phyloP scores from a whole-genome alignment of 1,140 invertebrate genomes.

The Bemisia tabaci region DNA sequence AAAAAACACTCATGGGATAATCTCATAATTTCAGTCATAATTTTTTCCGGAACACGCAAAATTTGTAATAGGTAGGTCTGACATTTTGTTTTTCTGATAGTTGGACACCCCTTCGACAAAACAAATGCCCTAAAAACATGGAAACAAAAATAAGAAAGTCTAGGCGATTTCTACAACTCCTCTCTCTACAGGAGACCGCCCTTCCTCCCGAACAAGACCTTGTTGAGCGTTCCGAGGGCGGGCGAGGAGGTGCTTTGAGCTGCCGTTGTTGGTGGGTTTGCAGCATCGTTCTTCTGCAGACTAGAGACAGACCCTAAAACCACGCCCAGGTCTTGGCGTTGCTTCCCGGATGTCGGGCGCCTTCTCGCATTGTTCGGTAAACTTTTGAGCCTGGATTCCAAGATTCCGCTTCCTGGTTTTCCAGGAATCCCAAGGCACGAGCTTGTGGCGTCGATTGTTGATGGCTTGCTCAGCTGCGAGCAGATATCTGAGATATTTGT shows the following conservation, averaged over 20 bases:
- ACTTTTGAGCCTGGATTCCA: conserved; percentile 28
- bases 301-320: conserved; percentile 26
- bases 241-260: conserved; percentile 33
- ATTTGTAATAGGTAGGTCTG: too few species aligned
- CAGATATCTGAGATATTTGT: conserved; percentile 18
- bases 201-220: conserved; percentile 65
- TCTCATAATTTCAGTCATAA: too few species aligned
- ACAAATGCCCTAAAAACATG: too few species aligned
- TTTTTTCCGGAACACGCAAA: too few species aligned
- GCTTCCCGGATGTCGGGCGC: conserved; percentile 28
- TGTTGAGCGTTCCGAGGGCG: conserved; percentile 61
- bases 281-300: conserved; percentile 23
- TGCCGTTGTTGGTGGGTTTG: conserved; percentile 2
- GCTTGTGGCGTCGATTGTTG: conserved; percentile 9
- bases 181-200: conserved; percentile 53
- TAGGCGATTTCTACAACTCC: neutral
- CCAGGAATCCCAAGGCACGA: conserved; percentile 36
- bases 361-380: conserved; percentile 12
- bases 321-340: conserved; percentile 30
- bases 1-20: too few species aligned
- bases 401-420: conserved; percentile 37
- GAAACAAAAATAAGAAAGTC: conserved; percentile 6
- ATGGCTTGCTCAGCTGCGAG: conserved; percentile 12
- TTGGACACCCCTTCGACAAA: too few species aligned
- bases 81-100: too few species aligned